Conservation (phyloP, 2,797 vertebrate genomes). For the Myotis findleyi region DNA sequence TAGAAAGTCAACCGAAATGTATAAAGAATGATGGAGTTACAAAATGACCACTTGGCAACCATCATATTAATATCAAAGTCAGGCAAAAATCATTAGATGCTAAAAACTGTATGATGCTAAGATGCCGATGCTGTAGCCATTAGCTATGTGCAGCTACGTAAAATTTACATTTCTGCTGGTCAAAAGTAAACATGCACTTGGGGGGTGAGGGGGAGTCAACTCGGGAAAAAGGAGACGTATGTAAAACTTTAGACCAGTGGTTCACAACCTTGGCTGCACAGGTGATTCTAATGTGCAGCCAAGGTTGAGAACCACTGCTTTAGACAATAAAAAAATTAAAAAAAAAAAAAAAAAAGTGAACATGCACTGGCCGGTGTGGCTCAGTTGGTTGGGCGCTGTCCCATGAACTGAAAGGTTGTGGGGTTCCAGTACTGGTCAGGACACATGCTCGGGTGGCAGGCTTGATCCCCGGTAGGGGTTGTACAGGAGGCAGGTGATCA, state of each 20-base stretch:
- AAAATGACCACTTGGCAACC: background rate
- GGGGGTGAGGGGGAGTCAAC: too few species aligned
- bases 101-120: background rate
- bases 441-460: background rate
- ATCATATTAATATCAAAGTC: background rate
- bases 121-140: background rate
- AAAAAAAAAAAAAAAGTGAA: background rate
- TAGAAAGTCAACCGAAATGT: background rate
- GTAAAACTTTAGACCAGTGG: too few species aligned
- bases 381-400: background rate
- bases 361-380: background rate
- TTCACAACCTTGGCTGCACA: too few species aligned
- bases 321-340: too few species aligned
- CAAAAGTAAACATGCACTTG: background rate
- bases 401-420: background rate
- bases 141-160: background rate
- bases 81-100: background rate
- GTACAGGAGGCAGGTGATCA: background rate
- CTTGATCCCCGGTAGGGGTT: background rate
- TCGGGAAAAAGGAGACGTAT: too few species aligned
- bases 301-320: too few species aligned
- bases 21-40: background rate
- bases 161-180: background rate
- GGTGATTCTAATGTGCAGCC: too few species aligned
- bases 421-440: background rate